A percentile compares a stretch with the other conserved stretches of the same genome.
These are phyloP conservation scores for Isaurus tuberculatus DNA, from an alignment of 92 coral and sea anemone genomes.

Conservation along the genomic window DNA sequence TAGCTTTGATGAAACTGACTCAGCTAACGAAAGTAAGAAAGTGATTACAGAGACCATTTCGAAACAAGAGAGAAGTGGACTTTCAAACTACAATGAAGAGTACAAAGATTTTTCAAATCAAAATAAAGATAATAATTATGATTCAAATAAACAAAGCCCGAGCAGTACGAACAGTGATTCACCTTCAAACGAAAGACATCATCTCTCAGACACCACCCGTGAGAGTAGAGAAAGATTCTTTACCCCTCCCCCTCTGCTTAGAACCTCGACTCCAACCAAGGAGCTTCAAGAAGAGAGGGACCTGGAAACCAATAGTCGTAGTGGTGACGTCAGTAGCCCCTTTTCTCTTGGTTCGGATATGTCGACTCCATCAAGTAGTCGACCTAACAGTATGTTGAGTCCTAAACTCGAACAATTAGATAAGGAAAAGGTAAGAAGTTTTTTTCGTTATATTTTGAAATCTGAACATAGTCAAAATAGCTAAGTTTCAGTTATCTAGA, in stretches of 20 bases:
- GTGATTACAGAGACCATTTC: background rate
- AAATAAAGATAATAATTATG: background rate
- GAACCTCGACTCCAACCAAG: constrained; percentile 80
- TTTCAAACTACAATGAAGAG: background rate
- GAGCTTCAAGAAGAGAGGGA: constrained; percentile 35
- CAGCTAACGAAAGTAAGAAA: background rate
- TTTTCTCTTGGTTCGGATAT: constrained; percentile 66
- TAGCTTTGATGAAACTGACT: background rate
- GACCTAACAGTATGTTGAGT: constrained; percentile 91
- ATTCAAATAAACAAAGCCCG: background rate
- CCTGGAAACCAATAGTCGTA: constrained; percentile 44
- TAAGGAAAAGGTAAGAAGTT: constrained; percentile 82
- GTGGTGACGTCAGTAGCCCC: constrained; percentile 70
- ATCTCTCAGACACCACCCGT: background rate
- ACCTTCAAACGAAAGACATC: constrained; percentile 1
- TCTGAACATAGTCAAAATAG: no score
- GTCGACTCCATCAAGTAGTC: constrained; percentile 83
- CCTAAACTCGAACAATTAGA: constrained; percentile 94
- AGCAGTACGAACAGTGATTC: constrained; percentile 11
- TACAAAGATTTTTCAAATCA: background rate
- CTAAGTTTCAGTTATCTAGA: no score
- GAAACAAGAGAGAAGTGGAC: background rate
- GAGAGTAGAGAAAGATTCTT: constrained; percentile 35
- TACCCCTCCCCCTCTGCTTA: constrained; percentile 74
- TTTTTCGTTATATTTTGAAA: no score